Base-by-base conservation (phyloP, 1,140 invertebrate species). In the Potamilus streckersoni region DNA sequence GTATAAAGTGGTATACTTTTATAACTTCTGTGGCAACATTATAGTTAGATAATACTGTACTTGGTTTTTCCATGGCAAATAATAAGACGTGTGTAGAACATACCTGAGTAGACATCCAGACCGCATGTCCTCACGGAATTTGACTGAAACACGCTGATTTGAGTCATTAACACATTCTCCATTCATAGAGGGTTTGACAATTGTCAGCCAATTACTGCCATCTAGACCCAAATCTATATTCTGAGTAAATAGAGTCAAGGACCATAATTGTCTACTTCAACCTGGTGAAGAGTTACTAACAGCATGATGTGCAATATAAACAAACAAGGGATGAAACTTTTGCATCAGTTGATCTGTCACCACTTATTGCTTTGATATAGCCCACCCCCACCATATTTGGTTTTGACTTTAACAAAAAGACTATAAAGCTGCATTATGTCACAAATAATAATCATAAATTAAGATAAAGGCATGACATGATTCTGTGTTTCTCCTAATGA, bases 21-120 rank as follows among this genome's bases (percentile, higher is more conserved):
- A 19, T 6, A 14, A 13, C 19, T n/a, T 11, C 60, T n/a, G 60
- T n/a, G 20, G 4, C 19, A 62, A 14, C 60, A 62, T 62, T 23
- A n/a, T 12, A 23, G 6, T 19, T 11, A n/a, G 19, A 13, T 11
- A n/a, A 11, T 62, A 23, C 6, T 19, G 60, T 19, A 23, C 20
- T 20, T 19, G 60, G 16, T 61, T 61, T 61, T 17, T 20, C 16
- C 20, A n/a, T 15, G 60, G 20, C 20, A n/a, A n/a, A 14, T n/a
- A 62, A 62, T 15, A 23, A n/a, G 14, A 62, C 60, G 16, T 12
- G 20, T 31, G 31, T 23, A 66, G 16, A 17, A 74, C 66, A 62
- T 76, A 84, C 83, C 72, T 82, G 38, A 84, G 64, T 19, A 73
- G 70, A 76, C 83, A 84, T 20, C 83, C 83, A 49, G 82, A 71